phyloP scores from a whole-genome alignment of 2,797 vertebrate genomes.

The Centropyge bicolor region DNA sequence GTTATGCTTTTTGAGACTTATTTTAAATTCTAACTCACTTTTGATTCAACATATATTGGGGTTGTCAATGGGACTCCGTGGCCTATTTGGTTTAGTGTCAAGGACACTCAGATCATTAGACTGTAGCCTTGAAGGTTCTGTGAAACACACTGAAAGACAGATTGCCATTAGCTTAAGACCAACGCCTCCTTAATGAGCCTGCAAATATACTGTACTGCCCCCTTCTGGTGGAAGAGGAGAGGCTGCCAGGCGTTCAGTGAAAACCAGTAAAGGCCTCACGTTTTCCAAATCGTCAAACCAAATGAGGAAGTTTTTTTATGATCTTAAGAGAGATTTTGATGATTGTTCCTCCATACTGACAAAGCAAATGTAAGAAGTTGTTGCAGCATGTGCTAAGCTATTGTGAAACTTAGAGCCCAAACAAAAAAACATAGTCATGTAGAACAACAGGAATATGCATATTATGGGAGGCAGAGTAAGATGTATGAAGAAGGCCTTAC shows the following conservation, averaged over 20 bases:
- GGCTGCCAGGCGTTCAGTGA: not conserved
- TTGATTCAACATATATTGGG: not conserved
- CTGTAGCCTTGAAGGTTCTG: not conserved
- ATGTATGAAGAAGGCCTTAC: not conserved
- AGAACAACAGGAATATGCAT: not conserved
- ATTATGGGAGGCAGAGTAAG: not conserved
- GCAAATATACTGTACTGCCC: conserved; percentile 47
- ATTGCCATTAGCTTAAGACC: conserved; percentile 26
- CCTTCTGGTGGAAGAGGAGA: conserved; percentile 58
- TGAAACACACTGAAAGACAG: not conserved
- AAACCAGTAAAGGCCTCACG: conserved; percentile 4
- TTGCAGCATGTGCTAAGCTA: conserved; percentile 1
- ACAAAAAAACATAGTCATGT: not conserved
- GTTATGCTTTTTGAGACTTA: not conserved
- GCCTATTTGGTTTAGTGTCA: not conserved
- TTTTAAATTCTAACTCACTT: not conserved
- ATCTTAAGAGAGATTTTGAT: not conserved
- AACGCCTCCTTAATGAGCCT: conserved; percentile 44
- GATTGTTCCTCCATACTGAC: not conserved
- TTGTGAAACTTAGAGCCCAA: conserved; percentile 2
- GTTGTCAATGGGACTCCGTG: not conserved
- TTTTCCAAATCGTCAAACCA: conserved; percentile 8
- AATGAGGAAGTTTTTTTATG: not conserved
- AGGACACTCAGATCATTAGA: conserved; percentile 6
- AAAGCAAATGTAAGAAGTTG: not conserved